Evolutionary conservation across 1,140 invertebrate species (phyloP).

Genomic region (Papilio xuthus): DNA sequence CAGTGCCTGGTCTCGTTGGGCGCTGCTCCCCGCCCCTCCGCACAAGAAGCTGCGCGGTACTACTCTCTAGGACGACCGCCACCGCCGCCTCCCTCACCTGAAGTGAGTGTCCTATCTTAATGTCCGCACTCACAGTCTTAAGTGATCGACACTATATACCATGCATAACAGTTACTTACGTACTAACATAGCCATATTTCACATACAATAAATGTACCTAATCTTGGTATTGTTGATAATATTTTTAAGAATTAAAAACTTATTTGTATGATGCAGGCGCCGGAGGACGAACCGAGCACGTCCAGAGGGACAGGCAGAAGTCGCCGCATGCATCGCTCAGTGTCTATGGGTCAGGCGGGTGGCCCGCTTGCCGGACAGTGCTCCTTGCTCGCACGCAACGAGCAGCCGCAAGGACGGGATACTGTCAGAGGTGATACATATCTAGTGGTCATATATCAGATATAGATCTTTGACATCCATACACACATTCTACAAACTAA

Average conservation of each 20-base stretch:
- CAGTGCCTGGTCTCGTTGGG: slow-evolving; percentile 90
- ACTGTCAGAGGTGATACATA: slow-evolving; percentile 56
- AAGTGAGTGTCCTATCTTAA: slow-evolving; percentile 41
- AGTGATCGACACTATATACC: background rate
- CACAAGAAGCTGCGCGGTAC: slow-evolving; percentile 55
- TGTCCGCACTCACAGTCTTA: background rate
- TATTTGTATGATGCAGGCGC: slow-evolving; percentile 12
- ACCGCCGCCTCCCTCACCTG: slow-evolving; percentile 43
- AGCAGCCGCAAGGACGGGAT: slow-evolving; percentile 49
- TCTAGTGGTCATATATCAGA: too few species aligned
- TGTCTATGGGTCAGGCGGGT: slow-evolving; percentile 82
- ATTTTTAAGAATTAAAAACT: too few species aligned
- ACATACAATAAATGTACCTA: too few species aligned
- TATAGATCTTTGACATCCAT: too few species aligned
- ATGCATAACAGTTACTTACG: background rate
- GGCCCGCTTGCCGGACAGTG: slow-evolving; percentile 57
- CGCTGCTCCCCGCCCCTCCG: slow-evolving; percentile 79
- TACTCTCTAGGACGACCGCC: slow-evolving; percentile 64
- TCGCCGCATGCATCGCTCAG: slow-evolving; percentile 81
- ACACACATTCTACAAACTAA: too few species aligned
- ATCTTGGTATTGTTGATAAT: too few species aligned
- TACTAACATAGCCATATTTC: too few species aligned
- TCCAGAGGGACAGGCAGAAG: slow-evolving; percentile 55
- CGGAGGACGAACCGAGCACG: slow-evolving; percentile 23
- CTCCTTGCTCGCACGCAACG: slow-evolving; percentile 46